Evolutionary conservation across 2,113 vertebrate genomes (phyloP).

Genomic region (Tretioscincus oriximinensis): DNA sequence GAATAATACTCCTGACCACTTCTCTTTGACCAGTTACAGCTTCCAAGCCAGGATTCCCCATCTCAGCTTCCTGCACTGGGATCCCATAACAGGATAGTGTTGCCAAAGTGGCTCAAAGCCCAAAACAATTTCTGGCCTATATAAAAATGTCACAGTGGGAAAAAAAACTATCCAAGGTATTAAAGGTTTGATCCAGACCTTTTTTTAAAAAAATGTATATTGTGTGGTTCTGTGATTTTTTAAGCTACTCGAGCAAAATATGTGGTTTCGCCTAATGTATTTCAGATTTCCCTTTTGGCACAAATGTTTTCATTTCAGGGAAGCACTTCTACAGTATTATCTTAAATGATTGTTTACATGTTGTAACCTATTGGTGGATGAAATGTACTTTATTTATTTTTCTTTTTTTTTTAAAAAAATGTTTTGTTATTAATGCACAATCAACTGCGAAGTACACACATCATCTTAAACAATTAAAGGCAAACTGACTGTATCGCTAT

Average conservation of each 20-base stretch:
- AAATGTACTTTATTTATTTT: background rate
- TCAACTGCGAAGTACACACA: no score
- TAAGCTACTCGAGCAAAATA: background rate
- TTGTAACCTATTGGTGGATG: background rate
- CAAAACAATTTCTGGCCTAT: slow-evolving; percentile 9
- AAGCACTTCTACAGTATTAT: background rate
- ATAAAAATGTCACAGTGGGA: background rate
- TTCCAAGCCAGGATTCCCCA: no score
- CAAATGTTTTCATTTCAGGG: background rate
- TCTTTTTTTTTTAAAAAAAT: no score
- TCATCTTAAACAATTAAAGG: no score
- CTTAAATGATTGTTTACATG: background rate
- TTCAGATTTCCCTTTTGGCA: background rate
- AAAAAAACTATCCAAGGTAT: background rate
- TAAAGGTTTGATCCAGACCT: background rate
- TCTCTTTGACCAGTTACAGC: no score
- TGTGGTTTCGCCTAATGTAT: background rate
- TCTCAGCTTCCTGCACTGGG: no score
- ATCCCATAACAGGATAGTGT: background rate
- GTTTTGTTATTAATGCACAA: no score
- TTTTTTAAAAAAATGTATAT: no score
- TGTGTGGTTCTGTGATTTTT: background rate
- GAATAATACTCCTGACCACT: no score
- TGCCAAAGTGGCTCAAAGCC: slow-evolving; percentile 1
- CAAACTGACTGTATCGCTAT: no score